These are phyloP conservation scores for Darevskia mixta DNA, from an alignment of 2,797 vertebrate species.

Conservation along the genomic window DNA sequence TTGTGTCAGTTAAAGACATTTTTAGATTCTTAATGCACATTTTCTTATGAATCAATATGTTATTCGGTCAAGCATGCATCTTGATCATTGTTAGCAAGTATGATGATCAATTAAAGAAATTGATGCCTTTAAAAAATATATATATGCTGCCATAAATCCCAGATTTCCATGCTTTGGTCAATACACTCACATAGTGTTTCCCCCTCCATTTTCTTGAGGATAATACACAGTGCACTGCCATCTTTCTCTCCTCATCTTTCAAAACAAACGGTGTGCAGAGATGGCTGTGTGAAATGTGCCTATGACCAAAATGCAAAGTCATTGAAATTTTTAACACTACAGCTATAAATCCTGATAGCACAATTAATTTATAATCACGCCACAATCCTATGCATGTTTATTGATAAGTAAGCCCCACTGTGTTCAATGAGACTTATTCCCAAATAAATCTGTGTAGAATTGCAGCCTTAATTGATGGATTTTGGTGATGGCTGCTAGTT, in stretches of 20 bases:
- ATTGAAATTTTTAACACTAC: neutral
- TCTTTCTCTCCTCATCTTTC: neutral
- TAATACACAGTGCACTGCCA: neutral
- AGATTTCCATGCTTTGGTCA: neutral
- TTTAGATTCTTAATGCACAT: neutral
- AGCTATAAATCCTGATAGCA: neutral
- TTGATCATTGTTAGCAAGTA: neutral
- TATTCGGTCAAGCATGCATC: neutral
- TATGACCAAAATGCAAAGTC: neutral
- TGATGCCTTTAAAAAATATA: neutral
- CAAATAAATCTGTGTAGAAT: no score
- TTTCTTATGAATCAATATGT: neutral
- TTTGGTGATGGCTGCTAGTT: no score
- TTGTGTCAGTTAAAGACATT: neutral
- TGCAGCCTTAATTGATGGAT: no score
- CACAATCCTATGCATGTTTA: no score
- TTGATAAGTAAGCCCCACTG: no score
- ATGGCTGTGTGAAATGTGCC: neutral
- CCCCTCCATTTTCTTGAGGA: neutral
- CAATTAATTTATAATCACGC: neutral
- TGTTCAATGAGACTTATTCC: no score
- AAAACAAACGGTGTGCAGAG: neutral
- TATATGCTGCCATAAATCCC: neutral
- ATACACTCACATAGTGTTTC: neutral
- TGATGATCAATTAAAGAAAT: constrained; percentile 4